A percentile compares a stretch with the other conserved stretches of the same genome.
phyloP scores from a whole-genome alignment of 37 sponge, comb jelly and placozoan genomes.

The Hormiphora californensis region DNA sequence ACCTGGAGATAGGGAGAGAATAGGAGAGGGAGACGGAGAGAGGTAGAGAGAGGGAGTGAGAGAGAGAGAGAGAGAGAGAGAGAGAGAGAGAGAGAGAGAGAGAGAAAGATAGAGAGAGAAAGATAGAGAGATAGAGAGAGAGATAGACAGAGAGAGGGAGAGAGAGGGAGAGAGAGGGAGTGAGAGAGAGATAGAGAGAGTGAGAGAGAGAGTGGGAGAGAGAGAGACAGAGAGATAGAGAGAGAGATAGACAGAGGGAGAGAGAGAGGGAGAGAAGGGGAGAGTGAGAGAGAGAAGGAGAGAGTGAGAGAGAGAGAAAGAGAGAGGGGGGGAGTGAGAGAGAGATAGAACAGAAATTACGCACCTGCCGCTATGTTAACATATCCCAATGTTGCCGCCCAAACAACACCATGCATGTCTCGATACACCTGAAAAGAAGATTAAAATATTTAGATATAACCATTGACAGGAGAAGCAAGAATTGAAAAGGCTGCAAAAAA shows the following conservation, averaged over 20 bases:
- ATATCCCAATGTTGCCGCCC: slow-evolving; percentile 91
- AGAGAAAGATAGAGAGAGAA: too few relatives aligned
- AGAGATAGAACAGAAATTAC: neutral
- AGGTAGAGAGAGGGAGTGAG: neutral
- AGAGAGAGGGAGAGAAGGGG: too few relatives aligned
- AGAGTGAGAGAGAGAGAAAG: neutral
- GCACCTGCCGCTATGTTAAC: slow-evolving; percentile 69
- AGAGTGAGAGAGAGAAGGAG: neutral
- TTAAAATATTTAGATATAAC: neutral
- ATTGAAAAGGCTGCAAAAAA: neutral
- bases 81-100: neutral
- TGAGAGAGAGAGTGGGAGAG: neutral
- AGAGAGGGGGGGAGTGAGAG: neutral
- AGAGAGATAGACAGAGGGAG: too few relatives aligned
- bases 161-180: neutral
- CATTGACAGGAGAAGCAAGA: neutral
- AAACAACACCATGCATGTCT: slow-evolving; percentile 54
- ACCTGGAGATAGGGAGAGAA: slow-evolving; percentile 57
- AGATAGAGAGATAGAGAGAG: neutral
- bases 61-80: neutral
- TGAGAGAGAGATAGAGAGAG: neutral
- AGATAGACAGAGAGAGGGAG: neutral
- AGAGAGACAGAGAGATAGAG: neutral
- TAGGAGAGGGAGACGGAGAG: too few relatives aligned
- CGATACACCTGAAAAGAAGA: slow-evolving; percentile 12